Evolutionary conservation across 2,797 vertebrate genomes (phyloP).

Genomic region (Masticophis lateralis): DNA sequence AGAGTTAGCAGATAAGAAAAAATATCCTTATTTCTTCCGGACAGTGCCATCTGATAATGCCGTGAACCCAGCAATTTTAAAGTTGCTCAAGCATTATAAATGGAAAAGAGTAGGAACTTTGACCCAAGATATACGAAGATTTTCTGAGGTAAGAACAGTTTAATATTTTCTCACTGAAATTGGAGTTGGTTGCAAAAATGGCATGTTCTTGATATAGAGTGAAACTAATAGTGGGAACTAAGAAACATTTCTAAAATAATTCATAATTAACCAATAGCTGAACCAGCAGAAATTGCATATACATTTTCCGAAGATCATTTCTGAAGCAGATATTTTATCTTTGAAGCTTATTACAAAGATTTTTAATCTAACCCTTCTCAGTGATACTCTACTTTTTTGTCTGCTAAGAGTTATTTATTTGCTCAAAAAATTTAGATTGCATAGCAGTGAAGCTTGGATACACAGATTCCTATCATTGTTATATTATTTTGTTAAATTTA

Average conservation of each 20-base stretch:
- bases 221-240: not conserved
- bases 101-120: constrained; percentile 97
- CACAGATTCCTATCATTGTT: not conserved
- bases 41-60: constrained; percentile 98
- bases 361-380: not conserved
- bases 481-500: not conserved
- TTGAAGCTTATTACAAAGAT: not conserved
- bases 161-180: not conserved
- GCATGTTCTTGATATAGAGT: not conserved
- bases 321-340: not conserved
- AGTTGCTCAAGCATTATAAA: constrained; percentile 90
- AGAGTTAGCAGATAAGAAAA: constrained; percentile 97
- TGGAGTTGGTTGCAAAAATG: not conserved
- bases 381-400: not conserved
- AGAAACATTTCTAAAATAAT: constrained; percentile 13
- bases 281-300: not conserved
- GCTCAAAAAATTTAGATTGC: not conserved
- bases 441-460: not conserved
- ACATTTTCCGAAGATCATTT: not conserved
- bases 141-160: constrained; percentile 87
- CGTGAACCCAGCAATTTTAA: constrained; percentile 96
- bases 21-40: constrained; percentile 98
- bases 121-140: constrained; percentile 96
- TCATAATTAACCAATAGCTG: not conserved
- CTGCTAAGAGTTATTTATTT: not conserved